Base-by-base conservation (phyloP, 2,888 invertebrate species). In the Pterostichus niger region DNA sequence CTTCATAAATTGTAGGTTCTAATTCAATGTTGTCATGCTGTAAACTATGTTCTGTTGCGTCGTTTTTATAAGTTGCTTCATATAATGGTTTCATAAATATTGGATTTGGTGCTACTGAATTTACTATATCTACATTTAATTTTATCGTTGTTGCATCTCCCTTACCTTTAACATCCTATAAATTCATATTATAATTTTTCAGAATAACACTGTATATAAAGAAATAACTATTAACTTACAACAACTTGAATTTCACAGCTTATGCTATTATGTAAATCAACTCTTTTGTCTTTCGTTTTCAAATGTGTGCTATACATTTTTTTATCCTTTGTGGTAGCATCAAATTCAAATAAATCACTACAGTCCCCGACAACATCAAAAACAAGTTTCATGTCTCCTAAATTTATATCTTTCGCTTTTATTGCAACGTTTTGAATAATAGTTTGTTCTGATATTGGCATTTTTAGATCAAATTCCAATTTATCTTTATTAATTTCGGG, bases 61-160 rank as follows among this genome's bases (percentile, higher is more conserved):
- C 40, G 40, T 40, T 6, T 6, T 3, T 40, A 9, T 40, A 40
- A 40, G 40, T 40, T 40, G 44, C 44, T 15, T n/a, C 24, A 85
- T 92, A 92, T 84, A 90, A 90, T 10, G 91, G 84, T 85, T 89
- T 86, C 0, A 88, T 86, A 87, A 93, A 93, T 17, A 89, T 86
- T 17, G 90, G 91, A 75, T 91, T 90, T 46, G 90, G 90, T 0
- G 92, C 91, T 49, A 91, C 87, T 86, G 89, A 88, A 84, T 90
- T 90, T 52, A 88, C 87, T 11, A 88, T 85, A 85, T 91, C 90
- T 9, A 90, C 88, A 68, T 86, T 84, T 33, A 92, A 89, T 15
- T 87, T 89, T 6, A 92, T 10, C 81, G 54, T 83, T n/a, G 84
- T 54, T 40, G 52, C 24, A 17, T 6, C 56, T 71, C 7, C n/a